phyloP scores from a whole-genome alignment of 2,797 vertebrate species.

The Dromococcyx pavoninus region DNA sequence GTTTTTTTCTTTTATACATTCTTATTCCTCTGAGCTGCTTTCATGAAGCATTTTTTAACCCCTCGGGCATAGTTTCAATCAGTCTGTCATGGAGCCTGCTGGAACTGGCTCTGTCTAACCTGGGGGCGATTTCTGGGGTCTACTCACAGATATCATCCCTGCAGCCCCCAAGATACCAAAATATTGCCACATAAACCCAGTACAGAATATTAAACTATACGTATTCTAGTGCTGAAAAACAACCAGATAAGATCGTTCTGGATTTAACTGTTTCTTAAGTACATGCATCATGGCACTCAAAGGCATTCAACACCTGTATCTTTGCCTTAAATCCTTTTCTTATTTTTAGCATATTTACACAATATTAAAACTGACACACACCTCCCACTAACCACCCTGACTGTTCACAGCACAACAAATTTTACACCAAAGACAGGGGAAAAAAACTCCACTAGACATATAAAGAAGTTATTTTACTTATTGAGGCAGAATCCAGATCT shows the following conservation, averaged over 20 bases:
- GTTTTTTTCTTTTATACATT: background rate
- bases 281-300: background rate
- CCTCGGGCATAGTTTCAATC: background rate
- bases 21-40: background rate
- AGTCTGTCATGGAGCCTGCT: background rate
- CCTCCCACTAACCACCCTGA: background rate
- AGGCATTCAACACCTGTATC: background rate
- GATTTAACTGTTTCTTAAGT: background rate
- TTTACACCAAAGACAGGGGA: background rate
- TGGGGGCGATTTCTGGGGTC: background rate
- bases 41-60: background rate
- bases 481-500: background rate
- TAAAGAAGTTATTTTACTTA: background rate
- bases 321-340: background rate
- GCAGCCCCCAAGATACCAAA: background rate
- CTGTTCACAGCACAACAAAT: slow-evolving; percentile 5
- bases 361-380: background rate
- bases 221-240: background rate
- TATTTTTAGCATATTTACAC: background rate
- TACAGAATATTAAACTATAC: background rate
- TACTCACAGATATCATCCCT: background rate
- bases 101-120: background rate
- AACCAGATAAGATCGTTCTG: background rate
- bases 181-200: background rate
- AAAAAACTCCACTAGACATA: background rate